A percentile compares a stretch with the other conserved stretches of the same genome.
Evolutionary conservation across 2,113 vertebrate genomes (phyloP).

Genomic region (Scomber colias): DNA sequence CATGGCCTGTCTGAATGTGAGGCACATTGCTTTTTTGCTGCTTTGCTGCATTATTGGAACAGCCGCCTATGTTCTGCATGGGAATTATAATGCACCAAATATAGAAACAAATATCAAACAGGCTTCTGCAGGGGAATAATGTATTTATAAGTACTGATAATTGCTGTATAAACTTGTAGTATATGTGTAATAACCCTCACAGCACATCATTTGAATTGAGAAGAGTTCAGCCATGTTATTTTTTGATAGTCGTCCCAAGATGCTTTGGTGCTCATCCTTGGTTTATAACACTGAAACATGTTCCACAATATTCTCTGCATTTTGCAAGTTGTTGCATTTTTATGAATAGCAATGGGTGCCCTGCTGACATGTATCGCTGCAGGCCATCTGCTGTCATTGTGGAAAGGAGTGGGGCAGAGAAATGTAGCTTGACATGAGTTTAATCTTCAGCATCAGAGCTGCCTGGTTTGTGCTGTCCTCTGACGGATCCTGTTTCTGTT

Average conservation of each 20-base stretch:
- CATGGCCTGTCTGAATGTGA: conserved; percentile 41
- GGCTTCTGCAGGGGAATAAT: conserved; percentile 38
- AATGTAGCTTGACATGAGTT: conserved; percentile 49
- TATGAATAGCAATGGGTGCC: conserved; percentile 57
- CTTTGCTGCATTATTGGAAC: conserved; percentile 50
- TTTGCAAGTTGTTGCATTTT: conserved; percentile 53
- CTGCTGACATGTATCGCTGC: conserved; percentile 66
- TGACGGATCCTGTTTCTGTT: conserved; percentile 24
- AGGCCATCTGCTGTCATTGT: conserved; percentile 68
- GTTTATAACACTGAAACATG: background rate
- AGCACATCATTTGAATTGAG: conserved; percentile 39
- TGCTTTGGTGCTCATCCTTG: conserved; percentile 20
- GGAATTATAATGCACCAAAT: conserved; percentile 64
- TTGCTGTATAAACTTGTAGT: conserved; percentile 9
- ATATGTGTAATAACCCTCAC: conserved; percentile 12
- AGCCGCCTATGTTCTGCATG: conserved; percentile 35
- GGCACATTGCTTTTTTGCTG: conserved; percentile 46
- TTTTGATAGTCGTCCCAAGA: conserved; percentile 9
- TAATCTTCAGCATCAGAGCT: conserved; percentile 47
- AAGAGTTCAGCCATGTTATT: conserved; percentile 14
- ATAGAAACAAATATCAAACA: conserved; percentile 64
- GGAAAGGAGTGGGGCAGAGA: conserved; percentile 21
- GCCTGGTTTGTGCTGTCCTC: conserved; percentile 33
- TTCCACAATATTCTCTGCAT: conserved; percentile 25
- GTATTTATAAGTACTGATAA: conserved; percentile 43